Evolutionary conservation across 1,140 invertebrate species (phyloP), one percentile per base, ranked within the genome.

Genomic region (Neodiprion lecontei): DNA sequence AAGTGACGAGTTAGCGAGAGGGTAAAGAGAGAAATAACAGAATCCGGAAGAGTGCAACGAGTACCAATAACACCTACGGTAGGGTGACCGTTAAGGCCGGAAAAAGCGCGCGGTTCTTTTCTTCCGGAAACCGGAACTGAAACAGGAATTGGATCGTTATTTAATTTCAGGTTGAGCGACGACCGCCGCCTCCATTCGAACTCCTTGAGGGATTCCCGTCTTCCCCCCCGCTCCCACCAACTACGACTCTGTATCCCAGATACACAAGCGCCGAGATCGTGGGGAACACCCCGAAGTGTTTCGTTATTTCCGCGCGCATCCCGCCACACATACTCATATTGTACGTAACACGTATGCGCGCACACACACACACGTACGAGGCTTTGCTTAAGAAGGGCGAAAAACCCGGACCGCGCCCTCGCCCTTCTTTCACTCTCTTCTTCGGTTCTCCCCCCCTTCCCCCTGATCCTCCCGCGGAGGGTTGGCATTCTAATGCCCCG

Each of bases 401-500:
- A 40, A 40, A 61, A 61, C 0, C 11, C 53, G 53, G n/a, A 61
- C 53, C 53, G 53, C 53, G 53, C 53, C 53, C 53, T 61, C 53
- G 53, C 53, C 77, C 80, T 80, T 80, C 83, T 82, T 83, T 81
- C 80, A 79, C 75, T 50, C 70, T 49, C 67, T 75, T 40, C 28
- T 40, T 40, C 28, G 28, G 28, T 4, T 17, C 5, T 9, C 53
- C 53, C 9, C 28, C 28, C 5, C 5, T 8, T 5, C 53, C 53
- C n/a, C 17, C 17, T 21, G 17, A 21, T 21, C 17, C 53, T 61
- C 5, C 11, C 28, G 28, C 67, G 67, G 72, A 79, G 77, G 79
- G 79, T 81, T 83, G 79, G 79, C 81, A 85, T 85, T 84, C 78
- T 77, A 84, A 79, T 84, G 83, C 80, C 81, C 78, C 69, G 72